Base-by-base conservation (phyloP, 2,888 invertebrate genomes). In the Rhingia campestris region DNA sequence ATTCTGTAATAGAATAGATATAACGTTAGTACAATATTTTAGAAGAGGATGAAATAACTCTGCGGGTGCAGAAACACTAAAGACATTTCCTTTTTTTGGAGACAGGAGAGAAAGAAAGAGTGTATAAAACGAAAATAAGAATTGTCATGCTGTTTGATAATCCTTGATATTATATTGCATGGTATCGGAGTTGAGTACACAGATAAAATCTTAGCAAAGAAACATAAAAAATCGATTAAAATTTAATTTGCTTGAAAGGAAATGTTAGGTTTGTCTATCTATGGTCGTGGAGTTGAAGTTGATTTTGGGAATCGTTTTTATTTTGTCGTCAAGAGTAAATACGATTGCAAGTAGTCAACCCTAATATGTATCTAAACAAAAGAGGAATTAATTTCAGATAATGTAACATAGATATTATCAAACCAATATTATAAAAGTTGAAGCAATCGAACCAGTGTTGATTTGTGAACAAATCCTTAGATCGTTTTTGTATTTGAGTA, bases 121-220 rank as follows among this genome's bases (percentile, higher is more conserved):
- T 53, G 69, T 41, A 61, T 64, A 53, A 54, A 66, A 66, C 53
- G 32, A 76, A 80, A 47, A 72, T 58, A 70, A 7, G 47, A 66
- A 76, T 76, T 76, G 75, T 81, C 64, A 43, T 70, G 76, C 64
- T 76, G 33, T 59, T 54, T 81, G 45, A 43, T 76, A 81, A 76
- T 81, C 47, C 49, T 35, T 32, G 49, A 76, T 76, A 75, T 64
- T 72, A 64, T 61, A 66, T 66, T 76, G 76, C 81, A 76, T 72
- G 51, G 76, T 59, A 66, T 72, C 53, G 45, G 9, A 22, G 41
- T 4, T 7, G 32, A 4, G 9, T 22, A 30, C 10, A 49, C 10
- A 10, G 9, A 47, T 47, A 30, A 3, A 4, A 9, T 33, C 30
- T 7, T 5, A 33, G 41, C 22, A 30, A 61, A 66, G 22, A 2